A percentile compares a stretch with the other conserved stretches of the same genome.
Evolutionary conservation across 2,888 invertebrate species (phyloP).

Genomic region (Drosophila basisetae): DNA sequence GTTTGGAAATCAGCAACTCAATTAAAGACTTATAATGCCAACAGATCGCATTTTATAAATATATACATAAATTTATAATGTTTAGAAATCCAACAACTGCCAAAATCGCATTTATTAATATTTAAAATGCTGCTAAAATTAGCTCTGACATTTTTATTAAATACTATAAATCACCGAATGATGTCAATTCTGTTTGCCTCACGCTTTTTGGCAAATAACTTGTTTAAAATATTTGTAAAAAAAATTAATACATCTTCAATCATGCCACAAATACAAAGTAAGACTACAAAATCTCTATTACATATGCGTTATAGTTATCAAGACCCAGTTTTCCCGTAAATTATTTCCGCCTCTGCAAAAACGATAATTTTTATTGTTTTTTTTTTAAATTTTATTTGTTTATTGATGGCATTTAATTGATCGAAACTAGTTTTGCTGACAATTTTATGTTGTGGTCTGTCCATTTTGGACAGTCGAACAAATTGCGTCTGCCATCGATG

Average conservation of each 20-base stretch:
- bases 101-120: neutral
- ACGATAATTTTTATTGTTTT: conserved; percentile 15
- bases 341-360: conserved; percentile 21
- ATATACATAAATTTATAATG: neutral
- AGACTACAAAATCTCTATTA: neutral
- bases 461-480: conserved; percentile 39
- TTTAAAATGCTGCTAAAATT: neutral
- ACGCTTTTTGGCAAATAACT: conserved; percentile 29
- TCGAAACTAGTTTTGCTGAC: conserved; percentile 69
- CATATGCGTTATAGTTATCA: neutral
- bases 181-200: conserved; percentile 38
- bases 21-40: neutral
- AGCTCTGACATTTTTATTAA: neutral
- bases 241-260: conserved; percentile 25
- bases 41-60: neutral
- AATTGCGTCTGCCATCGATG: conserved; percentile 62
- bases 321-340: conserved; percentile 35
- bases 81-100: neutral
- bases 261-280: conserved; percentile 17
- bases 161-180: conserved; percentile 45
- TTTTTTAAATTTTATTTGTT: conserved; percentile 3
- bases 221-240: conserved; percentile 21
- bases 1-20: neutral
- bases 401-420: conserved; percentile 49
- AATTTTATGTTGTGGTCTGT: conserved; percentile 57